These are phyloP conservation scores for Andrena camellia DNA, from an alignment of 2,888 invertebrate species.

Conservation along the genomic window DNA sequence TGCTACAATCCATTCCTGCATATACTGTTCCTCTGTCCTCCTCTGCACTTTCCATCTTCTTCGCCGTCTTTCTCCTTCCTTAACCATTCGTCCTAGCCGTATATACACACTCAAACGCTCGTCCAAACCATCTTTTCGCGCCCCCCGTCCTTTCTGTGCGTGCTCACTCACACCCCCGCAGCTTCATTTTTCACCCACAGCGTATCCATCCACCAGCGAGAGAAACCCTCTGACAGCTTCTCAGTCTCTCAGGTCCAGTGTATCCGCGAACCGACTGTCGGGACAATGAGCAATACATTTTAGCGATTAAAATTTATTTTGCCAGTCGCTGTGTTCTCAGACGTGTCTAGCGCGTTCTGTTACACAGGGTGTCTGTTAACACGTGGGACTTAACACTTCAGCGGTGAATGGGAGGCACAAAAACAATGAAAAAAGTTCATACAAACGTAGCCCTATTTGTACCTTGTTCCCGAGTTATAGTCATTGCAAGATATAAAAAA, in stretches of 20 bases:
- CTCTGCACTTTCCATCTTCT: constrained; percentile 37
- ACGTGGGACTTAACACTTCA: no score
- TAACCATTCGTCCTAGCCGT: constrained; percentile 32
- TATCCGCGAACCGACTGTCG: constrained; percentile 49
- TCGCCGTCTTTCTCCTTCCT: constrained; percentile 39
- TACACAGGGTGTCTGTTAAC: no score
- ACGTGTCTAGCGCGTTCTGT: background rate
- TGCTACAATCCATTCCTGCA: constrained; percentile 72
- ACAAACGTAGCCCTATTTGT: no score
- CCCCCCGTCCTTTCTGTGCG: constrained; percentile 8
- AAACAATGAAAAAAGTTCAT: no score
- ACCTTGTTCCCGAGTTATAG: no score
- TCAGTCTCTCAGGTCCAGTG: constrained; percentile 32
- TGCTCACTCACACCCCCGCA: constrained; percentile 4
- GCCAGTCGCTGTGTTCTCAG: background rate
- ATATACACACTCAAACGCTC: constrained; percentile 51
- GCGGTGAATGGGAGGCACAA: no score
- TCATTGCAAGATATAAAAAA: no score
- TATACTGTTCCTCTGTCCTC: constrained; percentile 48
- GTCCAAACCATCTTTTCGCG: constrained; percentile 54
- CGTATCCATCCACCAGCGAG: constrained; percentile 46
- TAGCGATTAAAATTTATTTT: constrained; percentile 81
- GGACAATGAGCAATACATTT: constrained; percentile 79
- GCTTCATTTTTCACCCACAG: constrained; percentile 31
- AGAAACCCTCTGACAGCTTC: constrained; percentile 41